Evolutionary conservation across 2,113 vertebrate genomes (phyloP).

Genomic region (Lanius ludovicianus): DNA sequence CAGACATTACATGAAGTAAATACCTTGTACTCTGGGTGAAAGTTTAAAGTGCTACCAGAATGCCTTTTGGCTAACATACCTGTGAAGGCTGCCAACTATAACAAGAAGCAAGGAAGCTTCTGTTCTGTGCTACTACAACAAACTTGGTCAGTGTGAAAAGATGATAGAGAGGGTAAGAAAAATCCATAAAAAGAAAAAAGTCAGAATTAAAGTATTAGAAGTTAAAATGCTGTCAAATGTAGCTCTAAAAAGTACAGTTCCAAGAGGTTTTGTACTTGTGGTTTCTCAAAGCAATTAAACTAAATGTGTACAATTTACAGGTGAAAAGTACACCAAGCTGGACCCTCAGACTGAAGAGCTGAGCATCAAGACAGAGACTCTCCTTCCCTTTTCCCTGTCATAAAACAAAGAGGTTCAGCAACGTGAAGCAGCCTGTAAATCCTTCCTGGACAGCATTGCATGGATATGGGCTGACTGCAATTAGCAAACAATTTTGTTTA

Average conservation of each 20-base stretch:
- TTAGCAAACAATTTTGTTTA: conserved; percentile 57
- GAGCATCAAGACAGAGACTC: background rate
- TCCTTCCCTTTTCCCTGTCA: background rate
- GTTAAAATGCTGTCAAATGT: background rate
- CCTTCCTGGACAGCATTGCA: conserved; percentile 1
- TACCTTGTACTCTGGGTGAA: background rate
- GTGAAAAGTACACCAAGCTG: background rate
- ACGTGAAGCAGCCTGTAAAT: conserved; percentile 30
- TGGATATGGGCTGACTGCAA: conserved; percentile 26
- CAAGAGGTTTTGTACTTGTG: background rate
- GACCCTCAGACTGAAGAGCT: background rate
- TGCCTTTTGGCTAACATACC: background rate
- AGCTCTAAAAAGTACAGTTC: background rate
- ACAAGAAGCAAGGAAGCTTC: conserved; percentile 25
- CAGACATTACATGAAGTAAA: background rate
- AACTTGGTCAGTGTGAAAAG: background rate
- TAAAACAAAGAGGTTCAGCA: background rate
- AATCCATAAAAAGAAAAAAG: background rate
- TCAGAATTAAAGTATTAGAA: background rate
- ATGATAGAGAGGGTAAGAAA: background rate
- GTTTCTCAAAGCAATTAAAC: background rate
- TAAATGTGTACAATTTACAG: background rate
- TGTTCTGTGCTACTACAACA: conserved; percentile 3
- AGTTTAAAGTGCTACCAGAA: conserved; percentile 22
- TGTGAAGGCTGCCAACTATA: background rate